A percentile compares a stretch with the other conserved stretches of the same genome.
phyloP scores from a whole-genome alignment of 2,797 vertebrate species.

The Carduelis carduelis region DNA sequence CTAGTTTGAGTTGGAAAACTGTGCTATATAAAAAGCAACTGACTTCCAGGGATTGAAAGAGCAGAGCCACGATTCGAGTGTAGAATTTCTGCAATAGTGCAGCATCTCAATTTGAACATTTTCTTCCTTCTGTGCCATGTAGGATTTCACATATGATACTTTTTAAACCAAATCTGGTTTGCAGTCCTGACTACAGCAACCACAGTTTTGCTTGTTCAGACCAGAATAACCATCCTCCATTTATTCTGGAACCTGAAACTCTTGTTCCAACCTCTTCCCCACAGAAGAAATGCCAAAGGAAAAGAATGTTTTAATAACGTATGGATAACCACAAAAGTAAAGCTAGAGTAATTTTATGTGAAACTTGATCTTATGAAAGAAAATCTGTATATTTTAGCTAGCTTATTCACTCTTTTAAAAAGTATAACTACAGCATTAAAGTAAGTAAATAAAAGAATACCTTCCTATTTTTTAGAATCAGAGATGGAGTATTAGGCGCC shows the following conservation, averaged over 20 bases:
- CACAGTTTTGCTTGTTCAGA: slow-evolving; percentile 55
- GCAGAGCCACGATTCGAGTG: background rate
- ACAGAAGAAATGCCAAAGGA: slow-evolving; percentile 46
- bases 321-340: slow-evolving; percentile 36
- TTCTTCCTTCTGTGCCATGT: background rate
- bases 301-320: slow-evolving; percentile 45
- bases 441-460: background rate
- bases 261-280: slow-evolving; percentile 18
- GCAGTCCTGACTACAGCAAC: background rate
- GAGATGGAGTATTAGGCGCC: background rate
- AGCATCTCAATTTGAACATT: background rate
- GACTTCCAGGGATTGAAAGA: background rate
- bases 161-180: slow-evolving; percentile 13
- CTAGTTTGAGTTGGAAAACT: background rate
- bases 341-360: slow-evolving; percentile 29
- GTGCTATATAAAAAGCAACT: slow-evolving; percentile 2
- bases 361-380: slow-evolving; percentile 59
- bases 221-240: slow-evolving; percentile 44
- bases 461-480: background rate
- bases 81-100: background rate
- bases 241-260: slow-evolving; percentile 47
- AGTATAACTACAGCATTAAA: slow-evolving; percentile 21
- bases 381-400: slow-evolving; percentile 41
- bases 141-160: background rate
- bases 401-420: slow-evolving; percentile 16